These are phyloP conservation scores for Mamestra brassicae DNA, from an alignment of 2,888 invertebrate species.

Conservation along the genomic window DNA sequence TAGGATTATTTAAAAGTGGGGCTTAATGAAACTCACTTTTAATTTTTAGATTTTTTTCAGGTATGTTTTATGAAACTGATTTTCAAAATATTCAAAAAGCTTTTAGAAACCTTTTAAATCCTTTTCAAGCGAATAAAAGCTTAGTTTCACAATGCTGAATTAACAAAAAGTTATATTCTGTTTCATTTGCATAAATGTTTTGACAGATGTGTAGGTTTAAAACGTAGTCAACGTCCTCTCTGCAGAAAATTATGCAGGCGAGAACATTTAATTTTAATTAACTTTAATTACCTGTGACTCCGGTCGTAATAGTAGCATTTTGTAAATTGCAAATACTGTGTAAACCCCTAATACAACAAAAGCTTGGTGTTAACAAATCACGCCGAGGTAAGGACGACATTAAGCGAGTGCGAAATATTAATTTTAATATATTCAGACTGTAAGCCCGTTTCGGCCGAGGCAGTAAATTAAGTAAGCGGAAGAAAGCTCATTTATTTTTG, in stretches of 20 bases:
- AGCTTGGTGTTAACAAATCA: slow-evolving; percentile 84
- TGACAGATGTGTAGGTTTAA: slow-evolving; percentile 52
- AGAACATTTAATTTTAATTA: slow-evolving; percentile 63
- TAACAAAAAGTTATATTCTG: slow-evolving; percentile 56
- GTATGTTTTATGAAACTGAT: not conserved
- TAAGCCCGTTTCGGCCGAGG: slow-evolving; percentile 82
- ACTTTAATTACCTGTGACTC: slow-evolving; percentile 64
- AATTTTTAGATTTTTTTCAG: not conserved
- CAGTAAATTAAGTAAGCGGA: slow-evolving; percentile 90
- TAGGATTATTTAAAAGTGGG: not conserved
- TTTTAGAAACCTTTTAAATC: slow-evolving; percentile 2
- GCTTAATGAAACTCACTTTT: not conserved
- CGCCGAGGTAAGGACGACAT: slow-evolving; percentile 78
- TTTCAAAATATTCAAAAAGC: not conserved
- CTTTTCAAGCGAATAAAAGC: slow-evolving; percentile 5
- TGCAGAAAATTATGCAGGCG: slow-evolving; percentile 62
- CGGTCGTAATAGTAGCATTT: slow-evolving; percentile 64
- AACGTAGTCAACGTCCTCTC: slow-evolving; percentile 42
- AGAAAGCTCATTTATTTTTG: slow-evolving; percentile 91
- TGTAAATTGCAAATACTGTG: slow-evolving; percentile 67
- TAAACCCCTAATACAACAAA: slow-evolving; percentile 73
- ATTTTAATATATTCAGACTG: slow-evolving; percentile 88
- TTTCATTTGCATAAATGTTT: slow-evolving; percentile 58
- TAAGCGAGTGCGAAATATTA: slow-evolving; percentile 87
- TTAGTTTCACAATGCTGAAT: slow-evolving; percentile 23